Base-by-base conservation (phyloP, 2,888 invertebrate species). In the Parnassius apollo region DNA sequence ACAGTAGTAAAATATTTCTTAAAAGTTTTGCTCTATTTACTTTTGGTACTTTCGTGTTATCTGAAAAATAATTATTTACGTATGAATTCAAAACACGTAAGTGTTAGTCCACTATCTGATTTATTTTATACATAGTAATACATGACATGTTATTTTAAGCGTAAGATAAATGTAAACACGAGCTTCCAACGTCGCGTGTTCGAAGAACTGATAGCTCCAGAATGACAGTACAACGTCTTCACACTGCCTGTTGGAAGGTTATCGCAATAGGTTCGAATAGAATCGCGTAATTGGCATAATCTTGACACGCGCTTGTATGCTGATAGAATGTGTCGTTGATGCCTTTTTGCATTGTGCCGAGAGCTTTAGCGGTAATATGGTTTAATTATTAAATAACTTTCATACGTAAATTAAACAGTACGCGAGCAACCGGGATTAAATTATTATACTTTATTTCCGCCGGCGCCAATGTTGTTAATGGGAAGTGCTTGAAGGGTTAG, bases 201-300 rank as follows among this genome's bases (percentile, higher is more conserved):
- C 62, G 42, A 46, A 11, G 62, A 62, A 62, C n/a, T 62, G 62
- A 62, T 62, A 62, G 48, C 42, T 57, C 44, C 13, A 9, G 35
- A 58, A 42, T 49, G 62, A 57, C 49, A 49, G 49, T 49, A n/a
- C 57, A 48, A 22, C 57, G 42, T 56, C 51, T 35, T 48, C 42
- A n/a, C 48, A n/a, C 25, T 46, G 55, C 49, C 48, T n/a, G 52
- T 25, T 42, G 42, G 42, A 54, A 57, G 62, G 62, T 62, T 62
- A 62, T 62, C 62, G 13, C 13, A 9, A 45, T 56, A 22, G 35
- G 42, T 49, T 49, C 52, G 35, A 52, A 56, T 44, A 57, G 25
- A 57, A 46, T 51, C 61, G n/a, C 46, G 56, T 57, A 61, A 61
- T 61, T 61, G 61, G 57, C 61, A 46, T 61, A 61, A 61, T 61